A percentile compares a stretch with the other conserved stretches of the same genome.
These are phyloP conservation scores for Zaprionus capensis DNA, from an alignment of 1,140 invertebrate species.

Conservation along the genomic window DNA sequence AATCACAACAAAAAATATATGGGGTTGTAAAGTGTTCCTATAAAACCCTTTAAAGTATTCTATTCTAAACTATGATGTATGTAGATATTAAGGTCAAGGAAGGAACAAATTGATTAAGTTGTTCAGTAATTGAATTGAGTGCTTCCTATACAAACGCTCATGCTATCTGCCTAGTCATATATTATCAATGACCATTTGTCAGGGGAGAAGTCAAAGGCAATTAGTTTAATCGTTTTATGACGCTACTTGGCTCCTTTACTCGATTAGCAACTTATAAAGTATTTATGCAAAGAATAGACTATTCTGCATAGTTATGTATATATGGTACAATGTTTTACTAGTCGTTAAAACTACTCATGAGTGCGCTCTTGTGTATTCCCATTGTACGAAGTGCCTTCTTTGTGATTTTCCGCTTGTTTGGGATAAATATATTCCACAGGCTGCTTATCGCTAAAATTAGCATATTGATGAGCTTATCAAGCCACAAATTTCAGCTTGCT, in stretches of 20 bases:
- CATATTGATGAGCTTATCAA: constrained; percentile 14
- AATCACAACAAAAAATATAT: no score
- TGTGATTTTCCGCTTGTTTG: not conserved
- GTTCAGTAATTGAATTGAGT: not conserved
- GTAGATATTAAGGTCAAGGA: not conserved
- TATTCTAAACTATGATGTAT: not conserved
- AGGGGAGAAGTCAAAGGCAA: not conserved
- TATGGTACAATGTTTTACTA: not conserved
- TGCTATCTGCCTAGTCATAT: not conserved
- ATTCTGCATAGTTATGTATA: not conserved
- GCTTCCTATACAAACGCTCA: not conserved
- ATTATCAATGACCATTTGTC: not conserved
- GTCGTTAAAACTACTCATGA: not conserved
- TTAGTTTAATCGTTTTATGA: constrained; percentile 1
- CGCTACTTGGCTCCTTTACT: not conserved
- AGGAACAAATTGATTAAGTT: not conserved
- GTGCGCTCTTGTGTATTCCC: not conserved
- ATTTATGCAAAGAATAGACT: not conserved
- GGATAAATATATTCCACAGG: constrained; percentile 1
- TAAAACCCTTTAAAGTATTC: no score
- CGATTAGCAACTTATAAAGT: not conserved
- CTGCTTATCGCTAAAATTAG: constrained; percentile 30
- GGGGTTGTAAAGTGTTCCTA: no score
- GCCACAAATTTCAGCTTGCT: not conserved
- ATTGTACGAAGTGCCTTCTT: constrained; percentile 1